A percentile compares a stretch with the other conserved stretches of the same genome.
These are phyloP conservation scores for Patella vulgata DNA, from an alignment of 1,140 invertebrate genomes.

Conservation along the genomic window DNA sequence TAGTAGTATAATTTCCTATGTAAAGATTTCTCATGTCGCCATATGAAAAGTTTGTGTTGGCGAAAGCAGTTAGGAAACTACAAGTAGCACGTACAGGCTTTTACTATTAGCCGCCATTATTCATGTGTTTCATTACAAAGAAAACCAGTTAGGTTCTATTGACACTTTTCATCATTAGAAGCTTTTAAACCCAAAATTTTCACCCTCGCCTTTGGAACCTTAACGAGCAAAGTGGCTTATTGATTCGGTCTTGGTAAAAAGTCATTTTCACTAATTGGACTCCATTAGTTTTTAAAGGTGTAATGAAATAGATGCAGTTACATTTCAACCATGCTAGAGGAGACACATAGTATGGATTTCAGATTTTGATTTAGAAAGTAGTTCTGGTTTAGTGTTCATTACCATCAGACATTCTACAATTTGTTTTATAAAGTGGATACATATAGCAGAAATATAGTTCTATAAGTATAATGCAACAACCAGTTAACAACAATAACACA, in stretches of 20 bases:
- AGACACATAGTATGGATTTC: no score
- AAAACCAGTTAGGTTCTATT: slow-evolving; percentile 21
- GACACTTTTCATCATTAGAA: slow-evolving; percentile 18
- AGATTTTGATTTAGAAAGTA: no score
- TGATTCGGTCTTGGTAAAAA: not conserved
- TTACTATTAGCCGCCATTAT: slow-evolving; percentile 19
- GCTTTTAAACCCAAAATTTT: slow-evolving; percentile 21
- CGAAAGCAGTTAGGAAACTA: slow-evolving; percentile 8
- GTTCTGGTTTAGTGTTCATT: no score
- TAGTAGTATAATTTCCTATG: slow-evolving; percentile 15
- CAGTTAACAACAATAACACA: no score
- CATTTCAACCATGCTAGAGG: no score
- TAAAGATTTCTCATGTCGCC: slow-evolving; percentile 4
- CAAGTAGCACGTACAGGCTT: slow-evolving; percentile 11
- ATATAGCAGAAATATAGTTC: no score
- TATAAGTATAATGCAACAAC: no score
- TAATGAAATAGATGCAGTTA: no score
- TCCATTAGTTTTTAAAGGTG: no score
- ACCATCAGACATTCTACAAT: no score
- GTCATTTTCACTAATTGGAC: no score
- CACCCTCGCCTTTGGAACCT: slow-evolving; percentile 3
- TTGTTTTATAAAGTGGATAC: no score
- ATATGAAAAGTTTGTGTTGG: slow-evolving; percentile 4
- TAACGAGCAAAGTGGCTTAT: not conserved
- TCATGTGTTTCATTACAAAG: slow-evolving; percentile 7